Percentiles rank a stretch among this genome's conserved stretches.
Evolutionary conservation across 2,113 vertebrate species (phyloP).

Genomic region (Ranitomeya variabilis): DNA sequence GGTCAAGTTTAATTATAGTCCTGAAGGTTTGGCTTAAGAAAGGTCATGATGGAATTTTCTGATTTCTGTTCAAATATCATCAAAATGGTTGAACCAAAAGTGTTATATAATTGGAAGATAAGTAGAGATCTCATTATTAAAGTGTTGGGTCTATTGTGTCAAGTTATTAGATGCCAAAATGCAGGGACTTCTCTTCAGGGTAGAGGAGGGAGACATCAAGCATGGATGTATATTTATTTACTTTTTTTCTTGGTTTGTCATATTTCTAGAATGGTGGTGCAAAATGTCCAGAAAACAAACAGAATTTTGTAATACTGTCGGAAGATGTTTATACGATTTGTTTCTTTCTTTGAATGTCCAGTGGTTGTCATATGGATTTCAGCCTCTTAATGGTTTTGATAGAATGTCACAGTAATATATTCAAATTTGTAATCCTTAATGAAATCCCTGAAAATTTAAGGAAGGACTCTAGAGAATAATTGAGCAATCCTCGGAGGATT

Average conservation of each 20-base stretch:
- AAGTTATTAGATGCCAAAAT: not conserved
- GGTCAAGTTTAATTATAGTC: slow-evolving; percentile 34
- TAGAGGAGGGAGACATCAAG: not conserved
- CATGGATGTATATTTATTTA: not conserved
- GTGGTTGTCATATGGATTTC: too few species aligned
- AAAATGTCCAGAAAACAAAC: too few species aligned
- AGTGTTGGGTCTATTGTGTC: not conserved
- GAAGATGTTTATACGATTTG: too few species aligned
- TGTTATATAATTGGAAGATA: not conserved
- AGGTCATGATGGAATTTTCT: not conserved
- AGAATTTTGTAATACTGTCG: too few species aligned
- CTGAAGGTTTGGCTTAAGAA: not conserved
- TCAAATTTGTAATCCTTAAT: too few species aligned
- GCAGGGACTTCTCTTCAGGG: not conserved
- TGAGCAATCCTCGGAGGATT: too few species aligned
- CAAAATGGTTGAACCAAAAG: not conserved
- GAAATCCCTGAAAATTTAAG: too few species aligned
- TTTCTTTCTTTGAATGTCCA: too few species aligned
- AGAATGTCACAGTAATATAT: too few species aligned
- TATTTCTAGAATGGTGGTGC: not conserved
- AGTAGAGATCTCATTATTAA: not conserved
- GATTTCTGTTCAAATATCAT: not conserved
- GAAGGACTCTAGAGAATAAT: too few species aligned
- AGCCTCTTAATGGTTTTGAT: too few species aligned
- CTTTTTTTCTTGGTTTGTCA: not conserved